A percentile compares a stretch with the other conserved stretches of the same genome.
These are phyloP conservation scores for Nycteola revayana DNA, from an alignment of 2,888 invertebrate species.

Conservation along the genomic window DNA sequence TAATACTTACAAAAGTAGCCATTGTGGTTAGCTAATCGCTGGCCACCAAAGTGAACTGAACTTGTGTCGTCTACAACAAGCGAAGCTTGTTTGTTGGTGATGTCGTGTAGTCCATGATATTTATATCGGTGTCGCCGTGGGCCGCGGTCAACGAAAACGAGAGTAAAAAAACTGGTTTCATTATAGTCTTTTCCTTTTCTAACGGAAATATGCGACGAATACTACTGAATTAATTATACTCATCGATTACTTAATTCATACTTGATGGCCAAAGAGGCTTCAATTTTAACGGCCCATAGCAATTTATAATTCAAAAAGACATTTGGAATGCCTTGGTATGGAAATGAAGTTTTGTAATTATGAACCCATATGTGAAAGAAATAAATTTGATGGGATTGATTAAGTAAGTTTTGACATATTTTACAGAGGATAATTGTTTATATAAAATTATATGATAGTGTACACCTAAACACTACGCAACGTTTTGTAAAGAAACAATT, in stretches of 20 bases:
- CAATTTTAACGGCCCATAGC: constrained; percentile 29
- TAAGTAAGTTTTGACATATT: no score
- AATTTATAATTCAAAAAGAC: constrained; percentile 16
- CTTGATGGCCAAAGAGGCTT: constrained; percentile 37
- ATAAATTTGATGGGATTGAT: constrained; percentile 1
- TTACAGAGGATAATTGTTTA: no score
- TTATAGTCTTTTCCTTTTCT: constrained; percentile 61
- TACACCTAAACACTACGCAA: no score
- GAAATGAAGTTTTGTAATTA: constrained; percentile 22
- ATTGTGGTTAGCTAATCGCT: constrained; percentile 78
- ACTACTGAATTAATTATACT: constrained; percentile 59
- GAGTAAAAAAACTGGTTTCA: constrained; percentile 59
- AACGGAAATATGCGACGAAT: constrained; percentile 53
- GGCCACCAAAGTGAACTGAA: constrained; percentile 57
- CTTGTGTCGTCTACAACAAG: constrained; percentile 66
- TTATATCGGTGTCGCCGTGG: constrained; percentile 64
- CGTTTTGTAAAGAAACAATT: no score
- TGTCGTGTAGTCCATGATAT: constrained; percentile 59
- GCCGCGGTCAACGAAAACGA: constrained; percentile 52
- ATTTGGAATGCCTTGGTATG: constrained; percentile 23
- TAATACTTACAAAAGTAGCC: constrained; percentile 74
- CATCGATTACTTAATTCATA: constrained; percentile 60
- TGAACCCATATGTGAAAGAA: neutral
- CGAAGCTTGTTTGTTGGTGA: constrained; percentile 65
- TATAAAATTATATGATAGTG: no score